phyloP scores from a whole-genome alignment of 2,113 vertebrate genomes.

The Halcyon malimbica region DNA sequence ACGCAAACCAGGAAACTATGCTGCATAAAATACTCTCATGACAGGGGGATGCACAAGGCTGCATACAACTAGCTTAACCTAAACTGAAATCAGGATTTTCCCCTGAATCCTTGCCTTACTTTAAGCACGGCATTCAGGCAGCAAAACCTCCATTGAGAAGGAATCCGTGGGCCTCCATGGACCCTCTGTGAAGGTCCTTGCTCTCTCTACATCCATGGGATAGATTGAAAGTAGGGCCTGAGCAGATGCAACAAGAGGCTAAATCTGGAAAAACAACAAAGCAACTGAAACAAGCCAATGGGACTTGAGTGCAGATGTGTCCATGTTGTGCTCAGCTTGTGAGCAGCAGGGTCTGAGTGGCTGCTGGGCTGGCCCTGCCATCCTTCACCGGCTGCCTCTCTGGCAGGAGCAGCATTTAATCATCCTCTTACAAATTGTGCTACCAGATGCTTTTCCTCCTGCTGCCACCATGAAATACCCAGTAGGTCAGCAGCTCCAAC shows the following conservation, averaged over 20 bases:
- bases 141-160: not conserved
- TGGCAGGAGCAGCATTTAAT: not conserved
- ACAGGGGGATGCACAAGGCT: not conserved
- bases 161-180: not conserved
- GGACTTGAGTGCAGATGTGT: fast-evolving
- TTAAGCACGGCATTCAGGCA: not conserved
- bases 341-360: not conserved
- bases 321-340: fast-evolving
- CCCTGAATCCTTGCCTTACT: not conserved
- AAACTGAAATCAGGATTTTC: not conserved
- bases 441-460: not conserved
- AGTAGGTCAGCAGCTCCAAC: not conserved
- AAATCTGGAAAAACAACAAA: not conserved
- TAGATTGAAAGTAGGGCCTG: not conserved
- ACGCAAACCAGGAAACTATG: not conserved
- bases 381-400: not conserved
- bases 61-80: not conserved
- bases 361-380: not conserved
- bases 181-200: not conserved
- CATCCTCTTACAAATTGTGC: not conserved
- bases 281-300: not conserved
- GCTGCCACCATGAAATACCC: not conserved
- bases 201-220: not conserved
- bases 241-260: not conserved
- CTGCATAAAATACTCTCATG: not conserved